These are phyloP conservation scores for Trachythela sp. DNA, from an alignment of 64 coral and sea anemone genomes.

Conservation along the genomic window DNA sequence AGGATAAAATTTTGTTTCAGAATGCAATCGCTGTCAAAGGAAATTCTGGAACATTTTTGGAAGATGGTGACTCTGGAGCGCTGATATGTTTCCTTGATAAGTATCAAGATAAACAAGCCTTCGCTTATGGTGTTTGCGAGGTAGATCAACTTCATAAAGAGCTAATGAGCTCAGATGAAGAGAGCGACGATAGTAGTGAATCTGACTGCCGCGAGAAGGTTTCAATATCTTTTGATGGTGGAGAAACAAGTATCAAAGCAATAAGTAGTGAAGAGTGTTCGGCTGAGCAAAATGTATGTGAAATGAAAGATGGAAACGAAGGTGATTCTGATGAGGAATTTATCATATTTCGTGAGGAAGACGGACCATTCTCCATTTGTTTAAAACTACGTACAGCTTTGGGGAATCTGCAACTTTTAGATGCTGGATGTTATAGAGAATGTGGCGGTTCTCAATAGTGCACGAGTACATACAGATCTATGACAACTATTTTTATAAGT, in stretches of 20 bases:
- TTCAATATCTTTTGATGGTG: neutral
- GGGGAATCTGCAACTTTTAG: neutral
- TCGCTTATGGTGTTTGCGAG: neutral
- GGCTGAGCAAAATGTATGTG: too few species aligned
- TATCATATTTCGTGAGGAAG: neutral
- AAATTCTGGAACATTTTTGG: neutral
- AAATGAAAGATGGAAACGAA: neutral
- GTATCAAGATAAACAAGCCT: neutral
- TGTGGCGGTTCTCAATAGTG: too few species aligned
- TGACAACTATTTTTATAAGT: too few species aligned
- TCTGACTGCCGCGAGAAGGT: too few species aligned
- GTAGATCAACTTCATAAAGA: neutral
- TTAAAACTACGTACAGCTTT: neutral
- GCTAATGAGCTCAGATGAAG: neutral
- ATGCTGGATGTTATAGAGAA: neutral
- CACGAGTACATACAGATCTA: too few species aligned
- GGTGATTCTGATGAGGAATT: neutral
- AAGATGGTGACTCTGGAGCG: neutral
- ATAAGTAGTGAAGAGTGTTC: too few species aligned
- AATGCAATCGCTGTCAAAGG: neutral
- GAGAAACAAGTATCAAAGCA: neutral
- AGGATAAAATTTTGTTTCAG: neutral
- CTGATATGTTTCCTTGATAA: neutral
- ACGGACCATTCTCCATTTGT: neutral
- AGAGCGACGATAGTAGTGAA: neutral